A percentile compares a stretch with the other conserved stretches of the same genome.
phyloP scores from a whole-genome alignment of 2,888 invertebrate genomes.

The Emmelina monodactyla region DNA sequence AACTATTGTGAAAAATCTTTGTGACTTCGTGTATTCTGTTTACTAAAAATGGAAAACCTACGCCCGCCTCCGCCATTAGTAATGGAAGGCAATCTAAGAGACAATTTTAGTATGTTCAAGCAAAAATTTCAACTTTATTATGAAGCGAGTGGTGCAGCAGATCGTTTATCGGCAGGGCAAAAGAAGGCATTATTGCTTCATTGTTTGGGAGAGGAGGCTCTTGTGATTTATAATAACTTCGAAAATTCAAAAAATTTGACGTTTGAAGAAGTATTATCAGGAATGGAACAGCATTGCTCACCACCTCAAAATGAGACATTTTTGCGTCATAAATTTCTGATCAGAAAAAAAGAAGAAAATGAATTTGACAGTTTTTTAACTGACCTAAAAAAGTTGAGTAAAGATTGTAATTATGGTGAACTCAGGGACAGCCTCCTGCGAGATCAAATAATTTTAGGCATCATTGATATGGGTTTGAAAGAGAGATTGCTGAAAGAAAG shows the following conservation, averaged over 20 bases:
- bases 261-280: not conserved
- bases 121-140: conserved; percentile 3
- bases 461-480: not conserved
- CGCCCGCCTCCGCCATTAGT: not conserved
- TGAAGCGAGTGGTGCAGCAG: too few species aligned
- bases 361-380: too few species aligned
- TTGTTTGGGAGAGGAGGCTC: conserved; percentile 2
- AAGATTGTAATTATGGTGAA: conserved; percentile 4
- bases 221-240: conserved; percentile 3
- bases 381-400: conserved; percentile 3
- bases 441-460: conserved; percentile 6
- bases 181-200: conserved; percentile 4
- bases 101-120: not conserved
- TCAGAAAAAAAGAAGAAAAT: too few species aligned
- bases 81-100: not conserved
- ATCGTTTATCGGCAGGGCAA: conserved; percentile 1
- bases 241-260: conserved; percentile 3
- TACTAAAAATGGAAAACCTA: too few species aligned
- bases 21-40: too few species aligned
- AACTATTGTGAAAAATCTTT: too few species aligned
- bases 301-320: conserved; percentile 7
- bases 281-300: conserved; percentile 4
- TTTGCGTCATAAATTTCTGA: conserved; percentile 4
- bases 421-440: conserved; percentile 1
- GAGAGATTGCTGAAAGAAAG: conserved; percentile 2